Conservation (phyloP, 2,797 vertebrate species). For the Melanotaenia nigrans region DNA sequence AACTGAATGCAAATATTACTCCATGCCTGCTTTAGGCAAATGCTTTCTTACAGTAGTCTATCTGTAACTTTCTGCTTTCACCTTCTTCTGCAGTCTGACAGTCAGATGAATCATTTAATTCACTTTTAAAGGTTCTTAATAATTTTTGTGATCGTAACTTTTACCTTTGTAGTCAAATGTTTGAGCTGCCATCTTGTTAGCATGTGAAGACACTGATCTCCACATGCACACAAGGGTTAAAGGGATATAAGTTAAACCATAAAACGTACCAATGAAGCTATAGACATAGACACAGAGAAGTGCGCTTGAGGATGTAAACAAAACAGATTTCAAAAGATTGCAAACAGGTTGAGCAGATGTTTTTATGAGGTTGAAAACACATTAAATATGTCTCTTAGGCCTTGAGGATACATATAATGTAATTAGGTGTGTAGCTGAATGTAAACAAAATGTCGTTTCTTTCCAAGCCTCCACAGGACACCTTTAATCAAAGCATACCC, state of each 20-base stretch:
- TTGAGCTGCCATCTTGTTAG: constrained; percentile 23
- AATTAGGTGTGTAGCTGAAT: constrained; percentile 26
- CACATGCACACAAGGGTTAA: neutral
- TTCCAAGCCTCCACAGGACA: constrained; percentile 48
- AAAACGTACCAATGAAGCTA: constrained; percentile 14
- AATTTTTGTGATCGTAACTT: neutral
- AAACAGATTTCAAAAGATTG: constrained; percentile 19
- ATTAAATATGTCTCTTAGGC: constrained; percentile 45
- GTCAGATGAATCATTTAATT: neutral
- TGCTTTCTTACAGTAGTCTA: neutral
- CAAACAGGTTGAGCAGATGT: constrained; percentile 37
- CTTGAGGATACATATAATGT: constrained; percentile 37
- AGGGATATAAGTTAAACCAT: neutral
- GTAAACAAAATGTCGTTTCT: constrained; percentile 43
- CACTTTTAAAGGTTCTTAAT: neutral
- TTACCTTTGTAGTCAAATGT: too few relatives aligned
- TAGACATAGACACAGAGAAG: constrained; percentile 19
- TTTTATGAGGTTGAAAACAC: constrained; percentile 31
- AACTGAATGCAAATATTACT: neutral
- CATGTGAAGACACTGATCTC: neutral
- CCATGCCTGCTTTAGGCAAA: neutral
- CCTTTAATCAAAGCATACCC: constrained; percentile 39
- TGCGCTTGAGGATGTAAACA: constrained; percentile 21
- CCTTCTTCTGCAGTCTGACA: neutral
- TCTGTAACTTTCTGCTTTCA: neutral